Percentiles rank a stretch among this genome's conserved stretches.
These are phyloP conservation scores for Tortricodes alternella DNA, from an alignment of 2,888 invertebrate genomes.

Conservation along the genomic window DNA sequence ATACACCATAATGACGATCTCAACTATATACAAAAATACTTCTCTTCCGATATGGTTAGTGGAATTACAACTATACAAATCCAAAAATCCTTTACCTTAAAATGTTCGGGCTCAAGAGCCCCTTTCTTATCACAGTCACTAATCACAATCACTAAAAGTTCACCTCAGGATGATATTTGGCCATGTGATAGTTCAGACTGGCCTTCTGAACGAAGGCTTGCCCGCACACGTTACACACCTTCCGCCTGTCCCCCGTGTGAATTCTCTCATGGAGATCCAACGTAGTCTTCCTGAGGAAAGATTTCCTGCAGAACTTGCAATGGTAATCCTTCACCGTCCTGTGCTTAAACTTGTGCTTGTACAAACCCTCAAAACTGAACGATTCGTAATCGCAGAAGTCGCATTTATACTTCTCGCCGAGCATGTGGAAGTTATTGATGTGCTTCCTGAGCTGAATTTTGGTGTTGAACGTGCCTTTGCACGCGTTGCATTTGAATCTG, in stretches of 20 bases:
- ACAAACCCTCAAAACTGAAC: constrained; percentile 54
- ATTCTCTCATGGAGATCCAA: constrained; percentile 63
- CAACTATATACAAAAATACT: no score
- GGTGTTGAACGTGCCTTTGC: constrained; percentile 59
- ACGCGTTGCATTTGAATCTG: constrained; percentile 64
- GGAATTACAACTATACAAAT: neutral
- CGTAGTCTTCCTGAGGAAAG: constrained; percentile 63
- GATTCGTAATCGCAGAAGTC: constrained; percentile 64
- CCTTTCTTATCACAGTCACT: constrained; percentile 5
- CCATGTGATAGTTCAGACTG: constrained; percentile 72
- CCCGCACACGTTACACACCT: constrained; percentile 61
- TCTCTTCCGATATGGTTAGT: no score
- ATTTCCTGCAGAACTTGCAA: constrained; percentile 70
- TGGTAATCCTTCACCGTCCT: constrained; percentile 66
- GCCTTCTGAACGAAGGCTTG: constrained; percentile 75
- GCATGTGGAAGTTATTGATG: constrained; percentile 65
- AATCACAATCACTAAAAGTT: constrained; percentile 48
- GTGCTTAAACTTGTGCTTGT: constrained; percentile 70
- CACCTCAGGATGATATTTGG: constrained; percentile 70
- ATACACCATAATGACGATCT: no score
- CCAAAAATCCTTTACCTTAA: constrained; percentile 9
- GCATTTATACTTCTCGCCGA: constrained; percentile 62
- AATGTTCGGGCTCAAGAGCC: neutral
- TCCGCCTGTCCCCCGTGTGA: constrained; percentile 66
- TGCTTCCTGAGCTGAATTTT: constrained; percentile 58